Base-by-base conservation (phyloP, 2,113 vertebrate genomes). In the Fulmarus glacialis region DNA sequence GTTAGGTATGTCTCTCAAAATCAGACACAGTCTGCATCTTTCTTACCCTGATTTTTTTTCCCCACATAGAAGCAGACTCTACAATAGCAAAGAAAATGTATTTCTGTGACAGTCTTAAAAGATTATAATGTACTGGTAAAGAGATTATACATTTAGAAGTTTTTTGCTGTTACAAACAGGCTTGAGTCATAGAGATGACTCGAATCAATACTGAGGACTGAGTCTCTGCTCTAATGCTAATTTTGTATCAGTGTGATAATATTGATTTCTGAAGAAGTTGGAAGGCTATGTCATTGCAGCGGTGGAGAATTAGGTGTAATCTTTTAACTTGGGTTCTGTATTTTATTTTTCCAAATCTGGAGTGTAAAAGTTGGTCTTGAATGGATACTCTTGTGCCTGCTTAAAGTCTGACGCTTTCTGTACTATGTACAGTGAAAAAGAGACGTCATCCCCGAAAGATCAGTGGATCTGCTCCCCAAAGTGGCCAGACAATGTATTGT, bases 21-120 rank as follows among this genome's bases (percentile, higher is more conserved):
- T 55, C 81, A 45, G 40, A 30, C 5, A 8, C 2, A 64, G 34
- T 52, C 56, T 86, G 30, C 4, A 34, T 34, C 32, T 82, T 91
- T 45, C 9, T 17, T 66, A 3, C 14, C 1, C 1, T 21, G 59
- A 4, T 45, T 30, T 7, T 50, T 50, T 45, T 50, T 70, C 68
- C 68, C 53, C 15, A 29, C 1, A 1, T 32, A 27, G 42, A 78
- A 92, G 23, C 21, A 79, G 48, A 77, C 52, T 82, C 32, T 80
- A 45, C 11, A 77, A 20, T 34, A 68, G 43, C 45, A n/a, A 64
- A 56, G 40, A 48, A 85, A 88, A 73, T 58, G 5, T 72, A 70
- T 87, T 93, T 85, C 53, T 77, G 14, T 79, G 56, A 34, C 43
- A 87, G 60, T 73, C 36, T 59, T 64, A 30, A 79, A 90, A 62